A percentile compares a stretch with the other conserved stretches of the same genome.
These are phyloP conservation scores for Eueides isabella DNA, from an alignment of 1,140 invertebrate species.

Conservation along the genomic window DNA sequence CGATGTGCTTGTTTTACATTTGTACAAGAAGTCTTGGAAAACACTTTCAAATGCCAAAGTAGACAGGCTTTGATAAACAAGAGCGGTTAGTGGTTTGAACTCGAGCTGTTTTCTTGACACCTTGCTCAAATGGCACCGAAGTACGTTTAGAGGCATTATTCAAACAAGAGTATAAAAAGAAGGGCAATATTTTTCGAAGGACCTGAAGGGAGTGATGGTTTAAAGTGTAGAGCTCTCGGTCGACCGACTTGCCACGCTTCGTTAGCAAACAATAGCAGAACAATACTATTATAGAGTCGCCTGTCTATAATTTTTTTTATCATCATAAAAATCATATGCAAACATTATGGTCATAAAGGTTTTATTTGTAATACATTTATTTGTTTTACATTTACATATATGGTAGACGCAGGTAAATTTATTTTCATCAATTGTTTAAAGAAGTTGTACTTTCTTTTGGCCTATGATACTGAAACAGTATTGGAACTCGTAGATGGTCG, in stretches of 20 bases:
- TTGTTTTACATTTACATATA: no score
- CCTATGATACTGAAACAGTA: no score
- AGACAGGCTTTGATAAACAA: constrained; percentile 76
- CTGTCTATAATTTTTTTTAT: constrained; percentile 20
- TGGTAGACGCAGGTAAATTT: no score
- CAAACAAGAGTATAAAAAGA: constrained; percentile 81
- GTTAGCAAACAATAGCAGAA: constrained; percentile 77
- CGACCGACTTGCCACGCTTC: constrained; percentile 68
- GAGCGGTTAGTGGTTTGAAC: constrained; percentile 72
- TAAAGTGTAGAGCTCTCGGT: constrained; percentile 77
- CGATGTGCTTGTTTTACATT: constrained; percentile 75
- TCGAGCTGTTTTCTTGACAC: constrained; percentile 75
- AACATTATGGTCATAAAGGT: no score
- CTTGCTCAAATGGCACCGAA: constrained; percentile 72
- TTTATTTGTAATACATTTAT: no score
- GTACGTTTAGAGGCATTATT: constrained; percentile 80
- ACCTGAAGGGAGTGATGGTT: constrained; percentile 76
- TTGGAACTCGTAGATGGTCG: no score
- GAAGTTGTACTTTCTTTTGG: no score
- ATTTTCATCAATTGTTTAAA: no score
- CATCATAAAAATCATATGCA: no score
- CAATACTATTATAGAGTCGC: constrained; percentile 51
- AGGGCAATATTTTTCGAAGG: constrained; percentile 78
- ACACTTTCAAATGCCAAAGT: constrained; percentile 71
- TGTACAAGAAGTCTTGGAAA: constrained; percentile 64